Conservation (phyloP, 2,113 vertebrate species). For the Calyptomena viridis region DNA sequence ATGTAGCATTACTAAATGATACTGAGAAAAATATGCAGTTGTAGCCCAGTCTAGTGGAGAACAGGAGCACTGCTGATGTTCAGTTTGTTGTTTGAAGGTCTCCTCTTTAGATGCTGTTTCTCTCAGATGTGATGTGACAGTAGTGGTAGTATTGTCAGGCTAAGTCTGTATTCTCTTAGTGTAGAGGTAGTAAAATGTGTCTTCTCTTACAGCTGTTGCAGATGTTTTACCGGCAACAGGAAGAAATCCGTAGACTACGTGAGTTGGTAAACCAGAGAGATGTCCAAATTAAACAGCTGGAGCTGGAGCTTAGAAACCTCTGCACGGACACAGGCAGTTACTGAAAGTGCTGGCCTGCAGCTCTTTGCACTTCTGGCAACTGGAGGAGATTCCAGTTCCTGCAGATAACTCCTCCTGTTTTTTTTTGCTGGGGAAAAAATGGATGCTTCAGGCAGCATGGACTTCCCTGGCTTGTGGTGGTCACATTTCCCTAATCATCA, state of each 20-base stretch:
- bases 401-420: neutral
- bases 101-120: neutral
- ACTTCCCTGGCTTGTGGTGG: neutral
- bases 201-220: slow-evolving; percentile 81
- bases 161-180: neutral
- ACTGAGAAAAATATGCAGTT: neutral
- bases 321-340: slow-evolving; percentile 44
- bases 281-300: slow-evolving; percentile 85
- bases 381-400: neutral
- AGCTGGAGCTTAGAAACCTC: slow-evolving; percentile 89
- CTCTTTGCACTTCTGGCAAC: slow-evolving; percentile 18
- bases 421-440: slow-evolving; percentile 27
- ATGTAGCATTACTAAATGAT: neutral
- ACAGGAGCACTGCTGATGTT: neutral
- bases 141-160: neutral
- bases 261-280: slow-evolving; percentile 85
- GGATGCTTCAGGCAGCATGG: neutral
- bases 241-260: slow-evolving; percentile 88
- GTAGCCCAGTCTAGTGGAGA: neutral
- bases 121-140: neutral
- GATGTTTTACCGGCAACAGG: slow-evolving; percentile 91
- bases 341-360: slow-evolving; percentile 51
- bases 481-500: neutral
- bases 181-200: neutral
- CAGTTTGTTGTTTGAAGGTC: neutral